Base-by-base conservation (phyloP, 2,888 invertebrate species). In the Drosophila borborema region DNA sequence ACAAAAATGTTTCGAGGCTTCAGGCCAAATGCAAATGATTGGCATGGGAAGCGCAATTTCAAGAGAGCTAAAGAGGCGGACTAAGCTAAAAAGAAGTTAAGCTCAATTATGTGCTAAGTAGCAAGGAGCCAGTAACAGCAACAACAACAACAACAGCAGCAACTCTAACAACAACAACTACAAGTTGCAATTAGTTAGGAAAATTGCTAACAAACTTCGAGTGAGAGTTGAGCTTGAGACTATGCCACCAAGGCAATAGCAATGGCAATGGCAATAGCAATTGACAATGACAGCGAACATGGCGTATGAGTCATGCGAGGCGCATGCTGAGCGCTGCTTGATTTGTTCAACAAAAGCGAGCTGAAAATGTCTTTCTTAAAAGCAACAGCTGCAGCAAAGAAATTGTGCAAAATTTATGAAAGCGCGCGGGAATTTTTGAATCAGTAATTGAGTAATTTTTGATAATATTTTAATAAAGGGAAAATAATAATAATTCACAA, bases 61-160 rank as follows among this genome's bases (percentile, higher is more conserved):
- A 67, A 56, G 36, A 41, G 43, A 58, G 58, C 45, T 69, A 66
- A 69, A 69, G 59, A 59, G 67, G 68, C 58, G 67, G 53, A 59
- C 68, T 67, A 68, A 74, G 77, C 80, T 71, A 65, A 68, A 67
- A 68, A 72, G 70, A 73, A 80, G 76, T 81, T 78, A 72, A 74
- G 76, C 72, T 83, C 80, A 86, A 86, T 86, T 86, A 88, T 80
- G 81, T 78, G 83, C 79, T 88, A 88, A 88, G 83, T 83, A 86
- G 88, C 81, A 75, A 78, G 65, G 76, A 76, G 76, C 69, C 55
- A 64, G 48, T 46, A 49, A 49, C 56, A 16, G 6, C 59, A 67
- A 61, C 71, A 40, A 28, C 12, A 49, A 16, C 49, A 49, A 18
- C 59, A 49, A n/a, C 49, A 45, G 43, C 23, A 23, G 23, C 20